Base-by-base conservation (phyloP, 2,113 vertebrate species). In the Catagonus wagneri region DNA sequence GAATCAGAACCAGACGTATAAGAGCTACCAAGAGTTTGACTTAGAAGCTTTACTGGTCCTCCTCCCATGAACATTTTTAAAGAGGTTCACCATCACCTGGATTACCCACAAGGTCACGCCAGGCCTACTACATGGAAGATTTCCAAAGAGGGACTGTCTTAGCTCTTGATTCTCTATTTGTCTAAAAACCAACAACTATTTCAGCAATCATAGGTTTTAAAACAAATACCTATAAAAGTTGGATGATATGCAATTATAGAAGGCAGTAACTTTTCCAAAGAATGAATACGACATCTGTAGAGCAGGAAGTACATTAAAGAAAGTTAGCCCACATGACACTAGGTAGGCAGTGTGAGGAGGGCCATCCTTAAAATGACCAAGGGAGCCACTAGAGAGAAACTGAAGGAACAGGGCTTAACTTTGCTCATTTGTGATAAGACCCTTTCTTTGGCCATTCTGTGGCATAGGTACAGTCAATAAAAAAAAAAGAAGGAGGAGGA, bases 181-280 rank as follows among this genome's bases (percentile, higher is more conserved):
- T 32, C 52, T 32, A 78, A 88, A 95, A 56, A 15, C 34, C 54
- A 94, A 85, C 54, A 92, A 80, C 50, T 69, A 25, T 85, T 92
- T 94, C 69, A 90, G 19, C 72, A 95, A 95, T 72, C 32, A 75
- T 4, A 72, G 6, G 69, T 83, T 94, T 78, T 63, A 29, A 84
- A 94, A 74, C 23, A 68, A 22, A 4, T 44, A 54, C 19, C 36
- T 78, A 72, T 66, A 83, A 6, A 19, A 74, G 17, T 71, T 22
- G 3, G 29, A 36, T 54, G 52, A 60, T 23, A 80, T 52, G 8
- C 15, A 86, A 54, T 78, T 60, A 74, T 87, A 72, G n/a, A 32
- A 94, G 89, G 66, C 29, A 80, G 9, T 63, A 56, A 56, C 17
- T 89, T 84, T 89, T 63, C 72, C 32, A 52, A 87, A 90, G 27